Evolutionary conservation across 64 coral and sea anemone genomes (phyloP).

Genomic region (Hydrozoanthus tunicans): DNA sequence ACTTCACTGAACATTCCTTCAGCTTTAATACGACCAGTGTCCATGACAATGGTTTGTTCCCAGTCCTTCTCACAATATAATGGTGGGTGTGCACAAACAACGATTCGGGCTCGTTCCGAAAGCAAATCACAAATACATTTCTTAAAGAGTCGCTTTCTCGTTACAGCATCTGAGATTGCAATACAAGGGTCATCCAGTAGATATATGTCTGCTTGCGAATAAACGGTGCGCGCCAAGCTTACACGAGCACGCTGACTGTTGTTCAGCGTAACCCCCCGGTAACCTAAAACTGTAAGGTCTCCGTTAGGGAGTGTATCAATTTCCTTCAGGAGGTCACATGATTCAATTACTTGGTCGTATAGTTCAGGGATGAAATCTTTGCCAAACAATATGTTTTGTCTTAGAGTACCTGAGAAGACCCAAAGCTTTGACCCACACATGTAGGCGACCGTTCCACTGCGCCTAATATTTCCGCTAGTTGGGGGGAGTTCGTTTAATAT

Average conservation of each 20-base stretch:
- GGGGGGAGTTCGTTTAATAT: constrained; percentile 52
- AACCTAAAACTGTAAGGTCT: constrained; percentile 20
- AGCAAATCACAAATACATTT: constrained; percentile 41
- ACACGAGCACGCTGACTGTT: constrained; percentile 22
- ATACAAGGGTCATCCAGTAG: constrained; percentile 52
- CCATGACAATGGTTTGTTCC: constrained; percentile 42
- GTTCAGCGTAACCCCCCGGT: background rate
- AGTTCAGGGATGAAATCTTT: constrained; percentile 8
- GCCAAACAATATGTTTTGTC: constrained; percentile 49
- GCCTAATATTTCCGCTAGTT: constrained; percentile 9
- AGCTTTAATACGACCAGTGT: constrained; percentile 21
- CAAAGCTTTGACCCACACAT: constrained; percentile 31
- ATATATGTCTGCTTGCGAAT: constrained; percentile 37
- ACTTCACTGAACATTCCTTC: constrained; percentile 1
- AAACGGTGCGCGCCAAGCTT: constrained; percentile 42
- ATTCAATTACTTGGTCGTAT: constrained; percentile 17
- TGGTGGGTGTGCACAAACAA: constrained; percentile 31
- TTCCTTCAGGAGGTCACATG: constrained; percentile 40
- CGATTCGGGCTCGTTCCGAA: constrained; percentile 18
- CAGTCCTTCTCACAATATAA: constrained; percentile 47
- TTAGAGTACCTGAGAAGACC: constrained; percentile 24
- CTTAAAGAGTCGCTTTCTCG: constrained; percentile 17
- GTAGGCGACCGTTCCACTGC: constrained; percentile 17
- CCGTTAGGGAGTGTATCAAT: constrained; percentile 4
- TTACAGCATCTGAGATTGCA: constrained; percentile 35